Conservation (phyloP, 2,797 vertebrate species). For the Coendou prehensilis region DNA sequence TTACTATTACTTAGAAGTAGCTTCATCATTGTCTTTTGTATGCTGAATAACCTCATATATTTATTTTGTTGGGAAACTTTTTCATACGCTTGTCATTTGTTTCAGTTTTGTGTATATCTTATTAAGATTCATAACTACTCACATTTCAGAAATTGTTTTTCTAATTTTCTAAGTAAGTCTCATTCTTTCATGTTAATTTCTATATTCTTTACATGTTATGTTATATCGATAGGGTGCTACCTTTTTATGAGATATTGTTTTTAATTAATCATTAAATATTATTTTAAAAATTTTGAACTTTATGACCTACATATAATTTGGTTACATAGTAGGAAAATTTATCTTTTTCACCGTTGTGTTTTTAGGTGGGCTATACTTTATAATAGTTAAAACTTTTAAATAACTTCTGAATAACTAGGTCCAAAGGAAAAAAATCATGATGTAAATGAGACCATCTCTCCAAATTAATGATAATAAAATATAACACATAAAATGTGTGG, state of each 20-base stretch:
- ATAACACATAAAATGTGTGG: not conserved
- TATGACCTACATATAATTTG: not conserved
- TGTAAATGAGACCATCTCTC: not conserved
- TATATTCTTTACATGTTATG: not conserved
- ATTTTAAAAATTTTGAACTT: not conserved
- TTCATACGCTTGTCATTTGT: not conserved
- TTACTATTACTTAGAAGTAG: not conserved
- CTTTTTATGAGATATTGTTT: not conserved
- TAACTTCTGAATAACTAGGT: not conserved
- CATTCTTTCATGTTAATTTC: not conserved
- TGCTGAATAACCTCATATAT: not conserved
- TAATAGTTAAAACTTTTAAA: not conserved
- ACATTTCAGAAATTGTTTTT: not conserved
- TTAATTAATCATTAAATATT: not conserved
- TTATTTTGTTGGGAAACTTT: not conserved
- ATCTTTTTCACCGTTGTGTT: not conserved
- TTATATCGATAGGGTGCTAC: not conserved
- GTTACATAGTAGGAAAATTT: not conserved
- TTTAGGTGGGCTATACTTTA: not conserved
- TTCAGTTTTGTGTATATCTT: not conserved
- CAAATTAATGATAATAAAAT: not conserved
- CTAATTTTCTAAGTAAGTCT: not conserved
- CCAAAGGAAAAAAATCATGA: not conserved
- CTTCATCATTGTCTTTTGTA: not conserved
- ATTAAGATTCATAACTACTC: not conserved